Conservation (phyloP, 2,888 invertebrate species). For the Lepidonotus clava region DNA sequence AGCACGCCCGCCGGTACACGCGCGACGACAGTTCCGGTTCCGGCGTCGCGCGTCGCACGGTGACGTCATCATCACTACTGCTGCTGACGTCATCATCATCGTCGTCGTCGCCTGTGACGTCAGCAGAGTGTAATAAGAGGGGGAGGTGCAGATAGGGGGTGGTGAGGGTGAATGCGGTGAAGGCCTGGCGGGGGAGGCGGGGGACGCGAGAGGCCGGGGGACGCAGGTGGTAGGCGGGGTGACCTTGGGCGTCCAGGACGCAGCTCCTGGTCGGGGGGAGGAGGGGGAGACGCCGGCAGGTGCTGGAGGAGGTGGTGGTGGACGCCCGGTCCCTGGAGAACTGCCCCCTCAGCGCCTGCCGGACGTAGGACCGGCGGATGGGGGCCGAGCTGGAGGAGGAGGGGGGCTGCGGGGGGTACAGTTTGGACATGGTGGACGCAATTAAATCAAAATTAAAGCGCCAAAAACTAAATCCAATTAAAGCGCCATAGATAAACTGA, state of each 20-base stretch:
- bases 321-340: too few species aligned
- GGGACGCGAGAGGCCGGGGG: background rate
- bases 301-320: too few species aligned
- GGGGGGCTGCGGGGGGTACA: background rate
- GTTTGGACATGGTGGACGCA: background rate
- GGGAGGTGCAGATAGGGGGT: background rate
- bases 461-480: too few species aligned
- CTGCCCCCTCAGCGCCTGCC: too few species aligned
- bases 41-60: too few species aligned
- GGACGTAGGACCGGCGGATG: background rate
- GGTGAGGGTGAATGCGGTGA: background rate
- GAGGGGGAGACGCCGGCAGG: background rate
- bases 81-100: background rate
- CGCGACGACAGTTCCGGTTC: slow-evolving; percentile 64
- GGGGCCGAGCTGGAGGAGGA: background rate
- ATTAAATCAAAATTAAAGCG: too few species aligned
- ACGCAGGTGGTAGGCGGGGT: background rate
- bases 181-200: background rate
- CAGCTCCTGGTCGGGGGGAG: background rate
- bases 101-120: background rate
- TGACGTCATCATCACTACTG: background rate
- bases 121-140: too few species aligned
- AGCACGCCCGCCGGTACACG: slow-evolving; percentile 62
- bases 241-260: background rate
- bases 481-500: too few species aligned